Evolutionary conservation across 23 tunicate genomes (phyloP).

Genomic region (Trididemnum nubilum): DNA sequence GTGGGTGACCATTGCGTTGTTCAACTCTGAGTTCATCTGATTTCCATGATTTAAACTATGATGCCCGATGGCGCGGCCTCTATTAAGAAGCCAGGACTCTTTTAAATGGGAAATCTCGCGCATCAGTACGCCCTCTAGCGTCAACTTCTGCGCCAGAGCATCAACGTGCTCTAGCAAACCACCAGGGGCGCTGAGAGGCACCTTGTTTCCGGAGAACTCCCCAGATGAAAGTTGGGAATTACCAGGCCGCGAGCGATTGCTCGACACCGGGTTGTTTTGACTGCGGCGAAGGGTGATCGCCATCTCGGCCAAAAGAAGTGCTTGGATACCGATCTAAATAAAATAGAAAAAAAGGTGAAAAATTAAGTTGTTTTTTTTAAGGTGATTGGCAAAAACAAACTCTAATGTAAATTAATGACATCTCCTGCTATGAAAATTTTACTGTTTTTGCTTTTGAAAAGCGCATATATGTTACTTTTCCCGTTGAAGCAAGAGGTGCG

Average conservation of each 20-base stretch:
- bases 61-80: slow-evolving; percentile 30
- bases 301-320: slow-evolving; percentile 79
- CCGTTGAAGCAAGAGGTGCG: too few species aligned
- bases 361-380: too few species aligned
- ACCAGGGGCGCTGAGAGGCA: slow-evolving; percentile 21
- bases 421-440: too few species aligned
- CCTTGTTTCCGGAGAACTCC: slow-evolving; percentile 50
- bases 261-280: slow-evolving; percentile 25
- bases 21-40: slow-evolving; percentile 38
- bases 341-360: too few species aligned
- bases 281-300: slow-evolving; percentile 75
- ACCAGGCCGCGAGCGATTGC: slow-evolving; percentile 21
- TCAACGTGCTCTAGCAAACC: slow-evolving; percentile 74
- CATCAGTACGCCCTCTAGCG: slow-evolving; percentile 80
- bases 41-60: slow-evolving; percentile 6
- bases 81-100: slow-evolving; percentile 39
- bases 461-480: too few species aligned
- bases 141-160: slow-evolving; percentile 72
- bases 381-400: too few species aligned
- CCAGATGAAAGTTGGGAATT: slow-evolving; percentile 56
- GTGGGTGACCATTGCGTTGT: slow-evolving; percentile 59
- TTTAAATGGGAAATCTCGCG: slow-evolving; percentile 55
- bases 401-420: too few species aligned
- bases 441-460: too few species aligned
- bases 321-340: slow-evolving; percentile 62